Conservation (phyloP, 2,113 vertebrate genomes). For the Nicator chloris region DNA sequence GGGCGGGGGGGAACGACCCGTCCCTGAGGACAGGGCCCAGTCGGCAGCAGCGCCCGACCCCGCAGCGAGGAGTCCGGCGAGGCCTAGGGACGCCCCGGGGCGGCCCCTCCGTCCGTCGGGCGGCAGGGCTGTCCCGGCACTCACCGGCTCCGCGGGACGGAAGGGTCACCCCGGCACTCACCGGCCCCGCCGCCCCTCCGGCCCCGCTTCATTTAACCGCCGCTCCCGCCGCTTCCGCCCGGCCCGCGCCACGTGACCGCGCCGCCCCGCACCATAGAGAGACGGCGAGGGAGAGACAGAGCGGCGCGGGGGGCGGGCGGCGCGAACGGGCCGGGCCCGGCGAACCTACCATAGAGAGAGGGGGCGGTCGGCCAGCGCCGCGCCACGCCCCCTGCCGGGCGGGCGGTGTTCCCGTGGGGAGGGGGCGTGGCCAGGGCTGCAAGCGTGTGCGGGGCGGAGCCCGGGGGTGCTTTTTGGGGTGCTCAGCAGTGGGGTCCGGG, state of each 20-base stretch:
- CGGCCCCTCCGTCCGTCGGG: neutral
- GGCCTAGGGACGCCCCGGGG: neutral
- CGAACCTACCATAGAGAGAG: neutral
- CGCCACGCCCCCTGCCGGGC: neutral
- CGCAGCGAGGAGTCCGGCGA: neutral
- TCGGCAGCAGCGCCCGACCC: neutral
- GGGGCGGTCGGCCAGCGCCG: neutral
- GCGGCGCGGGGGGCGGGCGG: neutral
- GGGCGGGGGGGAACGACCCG: neutral
- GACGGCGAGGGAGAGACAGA: neutral
- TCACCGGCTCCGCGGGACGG: neutral
- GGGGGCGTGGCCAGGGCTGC: neutral
- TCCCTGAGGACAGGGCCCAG: neutral
- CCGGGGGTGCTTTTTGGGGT: neutral
- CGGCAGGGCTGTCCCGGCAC: neutral
- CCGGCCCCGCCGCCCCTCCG: neutral
- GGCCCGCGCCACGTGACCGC: conserved; percentile 34
- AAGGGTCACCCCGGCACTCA: neutral
- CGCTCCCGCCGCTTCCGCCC: conserved; percentile 44
- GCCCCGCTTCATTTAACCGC: conserved; percentile 41
- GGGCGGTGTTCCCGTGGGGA: neutral
- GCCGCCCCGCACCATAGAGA: conserved; percentile 46
- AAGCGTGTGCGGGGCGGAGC: neutral
- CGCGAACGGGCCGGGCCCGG: neutral
- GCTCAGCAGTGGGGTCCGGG: neutral